A percentile compares a stretch with the other conserved stretches of the same genome.
phyloP scores from a whole-genome alignment of 2,797 vertebrate species.

The Tragelaphus eurycerus region DNA sequence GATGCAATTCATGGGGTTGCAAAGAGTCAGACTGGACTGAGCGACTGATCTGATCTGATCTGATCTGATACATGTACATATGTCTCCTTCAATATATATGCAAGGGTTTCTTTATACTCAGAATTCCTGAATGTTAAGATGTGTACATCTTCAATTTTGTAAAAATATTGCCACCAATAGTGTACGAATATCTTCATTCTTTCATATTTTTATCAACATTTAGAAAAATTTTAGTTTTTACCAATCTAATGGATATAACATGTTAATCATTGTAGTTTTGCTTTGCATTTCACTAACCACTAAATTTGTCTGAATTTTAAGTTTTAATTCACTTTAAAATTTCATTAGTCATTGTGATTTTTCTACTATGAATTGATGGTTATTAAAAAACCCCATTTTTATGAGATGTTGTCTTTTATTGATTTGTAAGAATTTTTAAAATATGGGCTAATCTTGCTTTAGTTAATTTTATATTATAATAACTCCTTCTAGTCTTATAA shows the following conservation, averaged over 20 bases:
- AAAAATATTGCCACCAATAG: neutral
- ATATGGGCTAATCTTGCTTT: neutral
- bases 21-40: no score
- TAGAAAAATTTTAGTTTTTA: neutral
- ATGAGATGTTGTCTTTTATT: neutral
- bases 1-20: no score
- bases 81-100: neutral
- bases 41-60: no score
- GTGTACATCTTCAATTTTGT: neutral
- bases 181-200: neutral
- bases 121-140: neutral
- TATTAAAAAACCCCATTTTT: neutral
- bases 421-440: neutral
- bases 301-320: conserved; percentile 30
- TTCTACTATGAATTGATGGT: neutral
- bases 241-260: neutral
- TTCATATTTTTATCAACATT: neutral
- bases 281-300: conserved; percentile 34
- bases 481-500: neutral
- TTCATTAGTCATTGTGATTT: neutral
- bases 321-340: neutral
- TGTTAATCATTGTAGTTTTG: neutral
- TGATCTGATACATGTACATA: neutral
- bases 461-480: neutral
- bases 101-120: neutral